Evolutionary conservation across 1,140 invertebrate genomes (phyloP).

Genomic region (Drosophila lowei): DNA sequence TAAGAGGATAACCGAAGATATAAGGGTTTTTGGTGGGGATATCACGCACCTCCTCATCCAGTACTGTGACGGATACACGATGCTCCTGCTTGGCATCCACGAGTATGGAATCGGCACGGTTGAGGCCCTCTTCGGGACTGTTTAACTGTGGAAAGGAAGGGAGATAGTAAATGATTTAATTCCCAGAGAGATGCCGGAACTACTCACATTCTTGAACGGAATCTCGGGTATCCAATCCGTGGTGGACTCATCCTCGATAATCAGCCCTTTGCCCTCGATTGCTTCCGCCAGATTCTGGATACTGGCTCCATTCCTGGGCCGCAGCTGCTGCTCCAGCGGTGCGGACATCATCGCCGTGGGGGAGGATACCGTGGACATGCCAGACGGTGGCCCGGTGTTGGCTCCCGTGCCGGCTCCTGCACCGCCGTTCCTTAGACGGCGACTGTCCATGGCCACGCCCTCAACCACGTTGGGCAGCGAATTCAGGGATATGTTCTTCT

Average conservation of each 20-base stretch:
- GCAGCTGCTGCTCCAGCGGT: slow-evolving; percentile 63
- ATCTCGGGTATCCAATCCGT: slow-evolving; percentile 95
- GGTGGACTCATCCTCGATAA: slow-evolving; percentile 89
- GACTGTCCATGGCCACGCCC: slow-evolving; percentile 69
- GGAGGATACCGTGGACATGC: slow-evolving; percentile 71
- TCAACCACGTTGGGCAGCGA: slow-evolving; percentile 79
- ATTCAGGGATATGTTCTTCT: slow-evolving; percentile 76
- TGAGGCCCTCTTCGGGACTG: slow-evolving; percentile 69
- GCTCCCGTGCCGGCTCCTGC: slow-evolving; percentile 9
- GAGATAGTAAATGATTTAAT: neutral
- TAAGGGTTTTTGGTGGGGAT: no score
- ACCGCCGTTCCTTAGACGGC: slow-evolving; percentile 50
- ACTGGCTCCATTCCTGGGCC: slow-evolving; percentile 64
- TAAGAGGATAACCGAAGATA: neutral
- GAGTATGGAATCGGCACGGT: slow-evolving; percentile 73
- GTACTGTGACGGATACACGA: slow-evolving; percentile 68
- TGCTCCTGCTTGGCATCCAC: slow-evolving; percentile 72
- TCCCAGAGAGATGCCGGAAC: neutral
- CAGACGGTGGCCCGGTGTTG: slow-evolving; percentile 25
- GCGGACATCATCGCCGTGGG: slow-evolving; percentile 68
- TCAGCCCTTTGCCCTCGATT: slow-evolving; percentile 77
- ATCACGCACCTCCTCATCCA: slow-evolving; percentile 74
- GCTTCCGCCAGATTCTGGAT: slow-evolving; percentile 65
- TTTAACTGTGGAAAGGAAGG: slow-evolving; percentile 48
- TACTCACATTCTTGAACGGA: slow-evolving; percentile 93